A percentile compares a stretch with the other conserved stretches of the same genome.
phyloP scores from a whole-genome alignment of 37 sponge, comb jelly and placozoan species.

The Diacarnus erythraeanus region DNA sequence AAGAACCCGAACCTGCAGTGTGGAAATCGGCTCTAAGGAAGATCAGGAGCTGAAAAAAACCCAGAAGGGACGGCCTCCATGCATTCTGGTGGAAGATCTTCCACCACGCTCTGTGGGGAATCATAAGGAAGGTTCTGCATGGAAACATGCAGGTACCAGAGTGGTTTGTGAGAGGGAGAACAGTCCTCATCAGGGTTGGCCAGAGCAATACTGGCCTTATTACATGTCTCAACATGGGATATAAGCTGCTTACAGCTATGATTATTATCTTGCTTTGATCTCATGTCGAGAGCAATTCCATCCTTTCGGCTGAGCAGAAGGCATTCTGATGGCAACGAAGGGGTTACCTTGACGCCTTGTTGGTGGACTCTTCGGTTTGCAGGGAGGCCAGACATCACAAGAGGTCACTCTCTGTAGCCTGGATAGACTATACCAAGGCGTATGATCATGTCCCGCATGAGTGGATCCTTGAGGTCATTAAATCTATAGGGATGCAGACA shows the following conservation, averaged over 20 bases:
- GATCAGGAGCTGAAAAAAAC: not conserved
- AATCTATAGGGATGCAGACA: no score
- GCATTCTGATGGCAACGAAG: not conserved
- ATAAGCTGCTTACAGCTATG: constrained; percentile 21
- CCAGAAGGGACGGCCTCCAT: not conserved
- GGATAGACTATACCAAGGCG: constrained; percentile 10
- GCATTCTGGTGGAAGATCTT: not conserved
- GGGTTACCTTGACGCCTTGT: not conserved
- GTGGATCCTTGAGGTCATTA: not conserved
- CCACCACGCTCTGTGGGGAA: not conserved
- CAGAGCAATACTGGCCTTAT: constrained; percentile 28
- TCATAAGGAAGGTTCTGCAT: not conserved
- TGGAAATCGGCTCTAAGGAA: not conserved
- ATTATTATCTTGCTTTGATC: not conserved
- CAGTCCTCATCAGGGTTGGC: constrained; percentile 24
- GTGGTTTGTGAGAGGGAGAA: constrained; percentile 13
- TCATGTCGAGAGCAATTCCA: not conserved
- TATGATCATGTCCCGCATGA: not conserved
- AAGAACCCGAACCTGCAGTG: no score
- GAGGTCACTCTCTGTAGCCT: not conserved
- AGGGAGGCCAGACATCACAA: not conserved
- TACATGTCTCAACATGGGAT: constrained; percentile 32
- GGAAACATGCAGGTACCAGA: not conserved
- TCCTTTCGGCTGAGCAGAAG: not conserved
- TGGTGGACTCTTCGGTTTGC: not conserved